Conservation (phyloP, 2,888 invertebrate species). For the Cheilosia scutellata region DNA sequence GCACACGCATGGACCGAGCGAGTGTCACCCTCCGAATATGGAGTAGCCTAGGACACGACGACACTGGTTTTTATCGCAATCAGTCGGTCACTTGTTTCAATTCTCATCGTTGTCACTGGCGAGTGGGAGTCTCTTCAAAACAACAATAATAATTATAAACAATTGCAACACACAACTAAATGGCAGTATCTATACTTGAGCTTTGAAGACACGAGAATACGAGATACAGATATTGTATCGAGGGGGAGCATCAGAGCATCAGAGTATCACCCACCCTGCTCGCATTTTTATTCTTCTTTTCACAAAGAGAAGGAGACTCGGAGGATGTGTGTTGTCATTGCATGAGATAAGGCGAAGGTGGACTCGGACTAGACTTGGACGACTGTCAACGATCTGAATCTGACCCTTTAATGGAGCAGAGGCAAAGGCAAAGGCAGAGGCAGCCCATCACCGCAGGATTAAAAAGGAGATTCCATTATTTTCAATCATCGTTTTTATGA, state of each 20-base stretch:
- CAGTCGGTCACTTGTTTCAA: conserved; percentile 74
- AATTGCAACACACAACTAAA: conserved; percentile 7
- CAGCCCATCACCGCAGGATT: conserved; percentile 68
- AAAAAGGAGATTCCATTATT: conserved; percentile 76
- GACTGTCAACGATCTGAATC: conserved; percentile 44
- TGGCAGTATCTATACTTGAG: neutral
- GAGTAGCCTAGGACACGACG: conserved; percentile 44
- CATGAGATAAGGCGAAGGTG: conserved; percentile 71
- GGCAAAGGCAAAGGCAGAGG: conserved; percentile 30
- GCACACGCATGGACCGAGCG: neutral
- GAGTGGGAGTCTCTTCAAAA: neutral
- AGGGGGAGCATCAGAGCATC: conserved; percentile 33
- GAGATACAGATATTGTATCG: conserved; percentile 7
- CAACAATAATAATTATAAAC: neutral
- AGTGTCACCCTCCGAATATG: conserved; percentile 25
- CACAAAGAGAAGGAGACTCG: conserved; percentile 28
- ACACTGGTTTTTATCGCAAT: conserved; percentile 68
- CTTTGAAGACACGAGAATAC: neutral
- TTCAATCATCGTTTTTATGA: conserved; percentile 76
- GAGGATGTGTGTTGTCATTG: conserved; percentile 12
- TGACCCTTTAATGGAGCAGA: conserved; percentile 46
- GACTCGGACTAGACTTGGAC: neutral
- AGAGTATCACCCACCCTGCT: conserved; percentile 22
- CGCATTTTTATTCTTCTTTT: conserved; percentile 47
- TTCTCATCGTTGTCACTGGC: conserved; percentile 56